These are phyloP conservation scores for Amaurobius ferox DNA, from an alignment of 2,888 invertebrate genomes.

Conservation along the genomic window DNA sequence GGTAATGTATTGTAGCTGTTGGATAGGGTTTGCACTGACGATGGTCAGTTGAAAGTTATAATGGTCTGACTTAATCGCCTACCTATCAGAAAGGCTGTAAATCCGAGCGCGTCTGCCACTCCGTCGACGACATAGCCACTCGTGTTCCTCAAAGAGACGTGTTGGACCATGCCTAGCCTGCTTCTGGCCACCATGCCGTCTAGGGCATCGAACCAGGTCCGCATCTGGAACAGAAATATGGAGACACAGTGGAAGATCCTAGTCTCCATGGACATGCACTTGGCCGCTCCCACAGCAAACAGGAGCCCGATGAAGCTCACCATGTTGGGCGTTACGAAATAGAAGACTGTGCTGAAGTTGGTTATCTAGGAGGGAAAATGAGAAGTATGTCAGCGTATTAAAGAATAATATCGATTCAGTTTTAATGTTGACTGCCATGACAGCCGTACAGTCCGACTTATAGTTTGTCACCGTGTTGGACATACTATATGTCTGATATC, in stretches of 20 bases:
- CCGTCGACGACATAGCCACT: slow-evolving; percentile 90
- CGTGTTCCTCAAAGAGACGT: slow-evolving; percentile 88
- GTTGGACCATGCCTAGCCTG: slow-evolving; percentile 85
- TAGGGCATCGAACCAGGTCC: slow-evolving; percentile 89
- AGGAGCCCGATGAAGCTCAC: slow-evolving; percentile 89
- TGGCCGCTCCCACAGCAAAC: slow-evolving; percentile 85
- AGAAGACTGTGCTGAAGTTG: slow-evolving; percentile 81
- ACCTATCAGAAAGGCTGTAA: slow-evolving; percentile 84
- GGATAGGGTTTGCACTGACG: too few relatives aligned
- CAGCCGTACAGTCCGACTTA: too few relatives aligned
- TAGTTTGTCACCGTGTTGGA: too few relatives aligned
- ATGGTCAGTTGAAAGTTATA: too few relatives aligned
- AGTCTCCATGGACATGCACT: slow-evolving; percentile 84
- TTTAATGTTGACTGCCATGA: too few relatives aligned
- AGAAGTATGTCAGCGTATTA: not conserved
- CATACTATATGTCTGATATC: too few relatives aligned
- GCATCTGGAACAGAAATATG: slow-evolving; percentile 86
- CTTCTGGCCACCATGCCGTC: slow-evolving; percentile 91
- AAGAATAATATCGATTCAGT: too few relatives aligned
- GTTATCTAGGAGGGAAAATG: slow-evolving; percentile 79
- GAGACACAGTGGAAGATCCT: slow-evolving; percentile 85
- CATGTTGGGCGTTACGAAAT: slow-evolving; percentile 86
- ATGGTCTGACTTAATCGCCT: too few relatives aligned
- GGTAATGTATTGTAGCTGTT: too few relatives aligned
- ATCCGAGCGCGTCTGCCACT: slow-evolving; percentile 87